Percentiles rank a stretch among this genome's conserved stretches.
Conservation (phyloP, 2,797 vertebrate genomes). For the Pantherophis vulpinus region DNA sequence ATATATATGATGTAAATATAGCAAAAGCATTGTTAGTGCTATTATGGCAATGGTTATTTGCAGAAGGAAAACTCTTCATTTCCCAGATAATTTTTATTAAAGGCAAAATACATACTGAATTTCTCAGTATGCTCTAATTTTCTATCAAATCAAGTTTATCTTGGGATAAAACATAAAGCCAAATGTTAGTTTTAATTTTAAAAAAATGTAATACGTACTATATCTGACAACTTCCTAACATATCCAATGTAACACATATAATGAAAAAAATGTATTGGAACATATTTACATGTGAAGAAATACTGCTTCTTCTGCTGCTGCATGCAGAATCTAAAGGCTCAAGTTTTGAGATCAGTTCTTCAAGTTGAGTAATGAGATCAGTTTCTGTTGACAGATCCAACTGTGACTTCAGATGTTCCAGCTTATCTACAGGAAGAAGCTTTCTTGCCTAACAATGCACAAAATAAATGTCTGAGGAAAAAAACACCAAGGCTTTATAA, state of each 20-base stretch:
- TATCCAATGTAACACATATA: not conserved
- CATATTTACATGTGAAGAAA: constrained; percentile 90
- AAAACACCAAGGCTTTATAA: not conserved
- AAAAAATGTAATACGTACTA: not conserved
- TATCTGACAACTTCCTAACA: not conserved
- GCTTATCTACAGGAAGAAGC: constrained; percentile 84
- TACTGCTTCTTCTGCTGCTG: constrained; percentile 95
- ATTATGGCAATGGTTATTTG: not conserved
- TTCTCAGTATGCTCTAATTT: not conserved
- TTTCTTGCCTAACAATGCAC: constrained; percentile 83
- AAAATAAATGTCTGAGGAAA: constrained; percentile 26
- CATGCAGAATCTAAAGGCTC: constrained; percentile 92
- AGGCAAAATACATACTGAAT: not conserved
- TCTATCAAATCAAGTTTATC: not conserved
- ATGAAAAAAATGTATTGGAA: not conserved
- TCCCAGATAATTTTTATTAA: not conserved
- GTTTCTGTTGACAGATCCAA: constrained; percentile 75
- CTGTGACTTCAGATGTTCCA: constrained; percentile 89
- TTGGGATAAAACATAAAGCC: not conserved
- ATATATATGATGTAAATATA: not conserved
- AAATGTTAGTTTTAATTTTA: not conserved
- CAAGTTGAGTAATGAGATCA: constrained; percentile 82
- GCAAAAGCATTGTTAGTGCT: not conserved
- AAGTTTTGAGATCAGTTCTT: constrained; percentile 85
- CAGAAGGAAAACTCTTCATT: not conserved